phyloP scores from a whole-genome alignment of 2,888 invertebrate genomes.

The Papilio elwesi region DNA sequence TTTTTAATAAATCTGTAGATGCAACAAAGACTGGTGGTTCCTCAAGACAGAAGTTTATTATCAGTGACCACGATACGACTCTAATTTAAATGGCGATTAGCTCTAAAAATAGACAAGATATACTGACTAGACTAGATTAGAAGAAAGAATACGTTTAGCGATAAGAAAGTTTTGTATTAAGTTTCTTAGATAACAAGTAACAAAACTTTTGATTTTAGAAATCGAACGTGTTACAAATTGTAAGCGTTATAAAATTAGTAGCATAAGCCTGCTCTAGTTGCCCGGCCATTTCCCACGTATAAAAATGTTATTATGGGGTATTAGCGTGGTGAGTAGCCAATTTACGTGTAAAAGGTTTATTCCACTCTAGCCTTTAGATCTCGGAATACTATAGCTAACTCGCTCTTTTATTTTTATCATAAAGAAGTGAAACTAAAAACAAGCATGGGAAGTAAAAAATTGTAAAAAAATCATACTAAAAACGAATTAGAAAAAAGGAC shows the following conservation, averaged over 20 bases:
- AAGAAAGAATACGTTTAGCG: not conserved
- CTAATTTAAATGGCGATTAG: too few species aligned
- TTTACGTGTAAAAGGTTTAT: constrained; percentile 44
- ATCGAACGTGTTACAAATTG: constrained; percentile 35
- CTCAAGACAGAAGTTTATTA: too few species aligned
- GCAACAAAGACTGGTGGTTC: not conserved
- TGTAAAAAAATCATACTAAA: too few species aligned
- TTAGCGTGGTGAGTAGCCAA: constrained; percentile 50
- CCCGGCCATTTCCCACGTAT: constrained; percentile 48
- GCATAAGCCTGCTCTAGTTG: constrained; percentile 42
- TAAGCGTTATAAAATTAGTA: constrained; percentile 38
- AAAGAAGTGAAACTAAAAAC: too few species aligned
- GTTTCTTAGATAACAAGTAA: constrained; percentile 32
- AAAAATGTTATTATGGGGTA: constrained; percentile 55
- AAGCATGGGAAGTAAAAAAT: too few species aligned
- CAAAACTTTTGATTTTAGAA: constrained; percentile 29
- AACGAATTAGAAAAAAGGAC: too few species aligned
- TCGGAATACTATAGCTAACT: not conserved
- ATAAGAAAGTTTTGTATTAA: not conserved
- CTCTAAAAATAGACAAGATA: too few species aligned
- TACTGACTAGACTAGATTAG: too few species aligned
- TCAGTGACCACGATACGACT: too few species aligned
- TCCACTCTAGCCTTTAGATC: constrained; percentile 43
- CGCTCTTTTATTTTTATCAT: too few species aligned
- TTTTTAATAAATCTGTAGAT: not conserved